These are phyloP conservation scores for Pandemis cinnamomeana DNA, from an alignment of 2,888 invertebrate genomes.

Conservation along the genomic window DNA sequence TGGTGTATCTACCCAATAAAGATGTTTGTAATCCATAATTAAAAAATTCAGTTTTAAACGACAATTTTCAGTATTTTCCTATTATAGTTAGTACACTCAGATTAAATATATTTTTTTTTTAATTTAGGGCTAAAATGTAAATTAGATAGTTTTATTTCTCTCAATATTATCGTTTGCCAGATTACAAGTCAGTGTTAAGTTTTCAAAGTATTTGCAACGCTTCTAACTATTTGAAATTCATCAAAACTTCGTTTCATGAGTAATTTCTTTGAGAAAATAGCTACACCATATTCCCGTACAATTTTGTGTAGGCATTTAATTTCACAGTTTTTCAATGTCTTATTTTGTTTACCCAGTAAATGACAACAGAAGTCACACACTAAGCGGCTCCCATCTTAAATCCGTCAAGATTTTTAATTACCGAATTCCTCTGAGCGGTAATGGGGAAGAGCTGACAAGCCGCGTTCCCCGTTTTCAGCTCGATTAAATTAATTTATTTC, in stretches of 20 bases:
- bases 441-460: constrained; percentile 20
- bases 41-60: neutral
- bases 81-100: no score
- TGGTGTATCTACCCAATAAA: neutral
- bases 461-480: constrained; percentile 26
- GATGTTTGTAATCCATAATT: neutral
- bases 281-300: neutral
- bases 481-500: constrained; percentile 31
- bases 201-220: no score
- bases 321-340: neutral
- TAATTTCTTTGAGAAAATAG: neutral
- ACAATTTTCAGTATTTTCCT: neutral
- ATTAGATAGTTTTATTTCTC: no score
- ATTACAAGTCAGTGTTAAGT: no score
- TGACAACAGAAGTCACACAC: neutral
- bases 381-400: neutral
- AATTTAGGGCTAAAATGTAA: no score
- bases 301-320: neutral
- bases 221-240: no score
- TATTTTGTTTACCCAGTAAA: constrained; percentile 1
- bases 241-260: no score
- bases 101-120: no score
- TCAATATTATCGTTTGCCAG: no score
- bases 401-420: constrained; percentile 28
- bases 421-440: constrained; percentile 11